Conservation (phyloP, 2,888 invertebrate species). For the Archaeoteleia sp. region DNA sequence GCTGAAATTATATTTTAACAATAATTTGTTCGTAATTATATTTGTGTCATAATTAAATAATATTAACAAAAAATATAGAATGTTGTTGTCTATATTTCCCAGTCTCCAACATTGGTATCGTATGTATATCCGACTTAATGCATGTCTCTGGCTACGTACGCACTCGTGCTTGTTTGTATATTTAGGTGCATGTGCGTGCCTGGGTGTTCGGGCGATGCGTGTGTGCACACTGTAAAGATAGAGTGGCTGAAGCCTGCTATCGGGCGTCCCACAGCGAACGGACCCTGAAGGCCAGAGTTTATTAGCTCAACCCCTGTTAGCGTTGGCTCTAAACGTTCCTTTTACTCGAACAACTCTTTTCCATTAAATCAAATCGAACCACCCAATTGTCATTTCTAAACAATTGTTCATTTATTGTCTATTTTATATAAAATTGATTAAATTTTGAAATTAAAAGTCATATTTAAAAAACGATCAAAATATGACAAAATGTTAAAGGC, state of each 20-base stretch:
- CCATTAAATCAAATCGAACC: slow-evolving; percentile 8
- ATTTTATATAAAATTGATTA: no score
- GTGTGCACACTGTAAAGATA: slow-evolving; percentile 15
- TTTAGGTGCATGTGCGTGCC: neutral
- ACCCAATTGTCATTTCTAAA: no score
- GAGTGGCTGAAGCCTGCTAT: slow-evolving; percentile 33
- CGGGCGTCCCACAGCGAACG: slow-evolving; percentile 39
- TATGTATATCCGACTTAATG: slow-evolving; percentile 15
- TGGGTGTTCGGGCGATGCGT: no score
- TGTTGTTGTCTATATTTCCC: slow-evolving; percentile 5
- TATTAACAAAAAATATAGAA: no score
- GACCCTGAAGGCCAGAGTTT: slow-evolving; percentile 52
- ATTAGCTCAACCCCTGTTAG: slow-evolving; percentile 53
- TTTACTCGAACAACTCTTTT: slow-evolving; percentile 32
- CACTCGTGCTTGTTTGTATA: slow-evolving; percentile 3
- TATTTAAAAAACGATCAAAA: no score
- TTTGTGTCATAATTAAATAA: neutral
- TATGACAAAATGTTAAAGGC: no score
- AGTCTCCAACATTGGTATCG: slow-evolving; percentile 7
- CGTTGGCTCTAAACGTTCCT: slow-evolving; percentile 28
- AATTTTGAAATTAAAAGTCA: no score
- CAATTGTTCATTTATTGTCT: no score
- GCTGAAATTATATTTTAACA: no score
- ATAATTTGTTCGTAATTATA: no score
- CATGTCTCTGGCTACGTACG: slow-evolving; percentile 18